phyloP scores from a whole-genome alignment of 2,888 invertebrate species.

The Cloeon dipterum region DNA sequence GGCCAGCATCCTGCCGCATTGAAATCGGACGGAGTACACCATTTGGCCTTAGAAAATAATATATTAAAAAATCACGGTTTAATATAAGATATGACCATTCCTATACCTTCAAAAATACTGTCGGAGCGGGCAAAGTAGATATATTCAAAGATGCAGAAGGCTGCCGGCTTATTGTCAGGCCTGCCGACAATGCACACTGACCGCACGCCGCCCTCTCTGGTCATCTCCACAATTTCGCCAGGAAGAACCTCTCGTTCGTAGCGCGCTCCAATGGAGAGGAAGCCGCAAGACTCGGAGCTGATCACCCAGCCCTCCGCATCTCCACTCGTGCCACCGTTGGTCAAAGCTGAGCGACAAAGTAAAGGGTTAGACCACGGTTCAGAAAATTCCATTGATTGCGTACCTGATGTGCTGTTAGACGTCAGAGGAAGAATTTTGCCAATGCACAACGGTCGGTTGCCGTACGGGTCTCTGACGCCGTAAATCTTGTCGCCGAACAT shows the following conservation, averaged over 20 bases:
- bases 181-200: slow-evolving; percentile 71
- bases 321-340: slow-evolving; percentile 24
- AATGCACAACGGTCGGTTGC: slow-evolving; percentile 86
- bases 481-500: slow-evolving; percentile 86
- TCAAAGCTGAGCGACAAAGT: too few relatives aligned
- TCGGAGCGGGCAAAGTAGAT: slow-evolving; percentile 96
- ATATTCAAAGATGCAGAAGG: slow-evolving; percentile 98
- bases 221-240: slow-evolving; percentile 90
- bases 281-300: slow-evolving; percentile 92
- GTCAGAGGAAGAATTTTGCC: slow-evolving; percentile 65
- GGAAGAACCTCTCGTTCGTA: slow-evolving; percentile 87
- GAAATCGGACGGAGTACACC: slow-evolving; percentile 84
- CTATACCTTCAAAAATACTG: slow-evolving; percentile 74
- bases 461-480: slow-evolving; percentile 88
- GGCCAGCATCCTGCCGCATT: slow-evolving; percentile 83
- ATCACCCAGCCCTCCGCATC: slow-evolving; percentile 84
- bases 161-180: slow-evolving; percentile 48
- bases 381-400: too few relatives aligned
- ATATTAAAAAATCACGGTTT: too few relatives aligned
- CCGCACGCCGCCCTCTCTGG: slow-evolving; percentile 65
- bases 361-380: too few relatives aligned
- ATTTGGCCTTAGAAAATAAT: slow-evolving; percentile 43
- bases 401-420: too few relatives aligned
- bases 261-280: slow-evolving; percentile 78
- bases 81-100: neutral